Base-by-base conservation (phyloP, 2,113 vertebrate genomes). In the Esox niger region DNA sequence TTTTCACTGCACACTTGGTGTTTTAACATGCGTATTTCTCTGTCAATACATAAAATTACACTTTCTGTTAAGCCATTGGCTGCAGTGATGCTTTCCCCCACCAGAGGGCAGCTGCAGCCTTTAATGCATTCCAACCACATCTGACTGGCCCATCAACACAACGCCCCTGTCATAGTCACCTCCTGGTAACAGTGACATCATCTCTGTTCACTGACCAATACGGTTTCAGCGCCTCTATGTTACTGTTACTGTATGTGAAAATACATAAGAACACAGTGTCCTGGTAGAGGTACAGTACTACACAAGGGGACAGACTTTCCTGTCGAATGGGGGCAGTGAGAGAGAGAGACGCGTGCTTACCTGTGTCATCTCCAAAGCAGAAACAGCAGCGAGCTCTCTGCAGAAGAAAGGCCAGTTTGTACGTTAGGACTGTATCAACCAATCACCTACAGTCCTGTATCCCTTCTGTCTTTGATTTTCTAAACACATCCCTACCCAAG, bases 371-470 rank as follows among this genome's bases (percentile, higher is more conserved):
- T 20, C 79, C 64, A 0, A 92, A 97, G 85, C 97, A 98, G 88
- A 98, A 99, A 77, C 94, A 99, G 84, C 96, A 99, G 58, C 95
- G 95, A 64, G 96, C 95, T 73, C 96, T 92, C 96, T 99, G 87
- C 11, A 75, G 77, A 77, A 30, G 68, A 72, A 85, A 71, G 70
- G 64, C 63, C 10, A 77, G 13, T 32, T 9, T 10, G 68, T 80
- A 77, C 17, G 15, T 20, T 5, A 66, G 54, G 27, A 63, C 30
- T 1, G 13, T 35, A 66, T 43, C 35, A 43, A 43, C 35, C 15
- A 43, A 43, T 43, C 35, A 43, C 13, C 38, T 43, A 17, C 17
- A 43, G n/a, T n/a, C n/a, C n/a, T n/a, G n/a, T n/a, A n/a, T n/a
- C n/a, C n/a, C n/a, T n/a, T n/a, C n/a, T n/a, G n/a, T n/a, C n/a